Percentiles rank a stretch among this genome's conserved stretches.
Conservation (phyloP, 2,888 invertebrate genomes). For the Drosophila rellima region DNA sequence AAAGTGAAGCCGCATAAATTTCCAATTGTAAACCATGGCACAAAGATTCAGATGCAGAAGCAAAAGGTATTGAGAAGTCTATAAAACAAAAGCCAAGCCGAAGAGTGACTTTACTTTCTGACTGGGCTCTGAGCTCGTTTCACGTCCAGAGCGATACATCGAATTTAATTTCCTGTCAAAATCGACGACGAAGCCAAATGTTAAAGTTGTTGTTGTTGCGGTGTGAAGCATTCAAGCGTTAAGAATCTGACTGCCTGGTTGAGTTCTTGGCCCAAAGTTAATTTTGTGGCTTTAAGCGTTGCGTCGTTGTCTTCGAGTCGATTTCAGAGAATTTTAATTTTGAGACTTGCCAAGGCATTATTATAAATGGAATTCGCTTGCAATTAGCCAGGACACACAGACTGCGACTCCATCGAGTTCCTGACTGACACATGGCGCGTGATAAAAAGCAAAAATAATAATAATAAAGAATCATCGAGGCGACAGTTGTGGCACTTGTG, state of each 20-base stretch:
- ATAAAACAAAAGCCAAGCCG: conserved; percentile 69
- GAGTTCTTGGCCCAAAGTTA: conserved; percentile 62
- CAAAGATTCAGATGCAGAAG: conserved; percentile 18
- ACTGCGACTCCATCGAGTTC: conserved; percentile 5
- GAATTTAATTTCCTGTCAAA: conserved; percentile 84
- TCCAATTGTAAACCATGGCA: conserved; percentile 63
- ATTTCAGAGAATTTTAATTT: conserved; percentile 71
- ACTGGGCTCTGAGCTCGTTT: conserved; percentile 6
- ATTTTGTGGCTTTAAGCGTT: conserved; percentile 76
- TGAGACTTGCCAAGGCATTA: conserved; percentile 22
- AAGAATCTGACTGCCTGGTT: conserved; percentile 55
- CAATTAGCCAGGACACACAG: conserved; percentile 56
- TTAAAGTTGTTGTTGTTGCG: conserved; percentile 41
- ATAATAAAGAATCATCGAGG: conserved; percentile 17
- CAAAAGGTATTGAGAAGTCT: conserved; percentile 35
- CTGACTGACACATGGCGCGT: conserved; percentile 80
- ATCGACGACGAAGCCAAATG: conserved; percentile 58
- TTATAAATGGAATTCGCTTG: conserved; percentile 72
- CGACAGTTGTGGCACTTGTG: conserved; percentile 44
- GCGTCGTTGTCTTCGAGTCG: conserved; percentile 37
- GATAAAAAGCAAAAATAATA: conserved; percentile 47
- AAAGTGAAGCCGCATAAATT: conserved; percentile 74
- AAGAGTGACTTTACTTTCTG: conserved; percentile 39
- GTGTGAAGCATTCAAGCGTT: conserved; percentile 72
- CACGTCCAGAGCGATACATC: conserved; percentile 69